These are phyloP conservation scores for Sphaeridia pumilis DNA, from an alignment of 2,888 invertebrate species.

Conservation along the genomic window DNA sequence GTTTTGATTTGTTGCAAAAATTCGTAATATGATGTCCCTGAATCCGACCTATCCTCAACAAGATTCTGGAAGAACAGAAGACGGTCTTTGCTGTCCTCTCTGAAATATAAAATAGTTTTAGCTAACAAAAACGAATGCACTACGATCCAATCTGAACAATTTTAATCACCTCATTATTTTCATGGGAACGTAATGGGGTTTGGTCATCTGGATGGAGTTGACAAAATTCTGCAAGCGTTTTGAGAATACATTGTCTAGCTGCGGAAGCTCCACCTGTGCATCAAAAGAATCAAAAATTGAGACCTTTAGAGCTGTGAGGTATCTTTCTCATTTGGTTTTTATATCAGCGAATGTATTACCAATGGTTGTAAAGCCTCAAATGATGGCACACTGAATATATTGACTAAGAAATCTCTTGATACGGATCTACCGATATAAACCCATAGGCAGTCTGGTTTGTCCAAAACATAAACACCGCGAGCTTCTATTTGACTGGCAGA, in stretches of 20 bases:
- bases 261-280: constrained; percentile 62
- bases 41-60: constrained; percentile 88
- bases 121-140: neutral
- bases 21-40: constrained; percentile 91
- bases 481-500: constrained; percentile 61
- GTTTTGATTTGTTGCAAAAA: constrained; percentile 89
- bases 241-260: constrained; percentile 60
- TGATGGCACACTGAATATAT: constrained; percentile 62
- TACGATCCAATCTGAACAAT: neutral
- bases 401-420: constrained; percentile 59
- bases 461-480: constrained; percentile 80
- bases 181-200: constrained; percentile 65
- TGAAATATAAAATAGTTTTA: constrained; percentile 40
- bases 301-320: no score
- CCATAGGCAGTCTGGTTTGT: constrained; percentile 68
- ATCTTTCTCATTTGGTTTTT: no score
- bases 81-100: constrained; percentile 81
- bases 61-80: constrained; percentile 73
- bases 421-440: constrained; percentile 73
- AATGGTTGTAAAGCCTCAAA: constrained; percentile 63
- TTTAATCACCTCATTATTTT: constrained; percentile 63
- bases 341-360: no score
- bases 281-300: no score
- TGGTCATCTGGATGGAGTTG: constrained; percentile 67
- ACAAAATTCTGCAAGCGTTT: constrained; percentile 66